Evolutionary conservation across 2,797 vertebrate species (phyloP).

Genomic region (Moxostoma hubbsi): DNA sequence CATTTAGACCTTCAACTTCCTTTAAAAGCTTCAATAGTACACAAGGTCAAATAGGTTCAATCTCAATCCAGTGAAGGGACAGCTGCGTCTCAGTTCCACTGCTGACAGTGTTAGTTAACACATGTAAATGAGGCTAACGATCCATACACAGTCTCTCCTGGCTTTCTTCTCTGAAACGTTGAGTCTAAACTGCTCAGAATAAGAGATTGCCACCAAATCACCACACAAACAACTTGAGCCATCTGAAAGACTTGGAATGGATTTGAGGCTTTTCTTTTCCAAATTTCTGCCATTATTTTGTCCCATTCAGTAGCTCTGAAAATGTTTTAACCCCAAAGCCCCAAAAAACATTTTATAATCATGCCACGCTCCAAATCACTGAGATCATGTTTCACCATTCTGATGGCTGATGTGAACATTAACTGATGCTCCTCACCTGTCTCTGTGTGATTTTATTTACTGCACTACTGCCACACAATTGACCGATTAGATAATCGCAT

Average conservation of each 20-base stretch:
- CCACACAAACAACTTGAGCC: conserved; percentile 66
- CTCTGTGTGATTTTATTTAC: too few relatives aligned
- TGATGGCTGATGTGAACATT: too few relatives aligned
- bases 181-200: conserved; percentile 60
- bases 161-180: conserved; percentile 57
- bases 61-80: conserved; percentile 70
- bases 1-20: conserved; percentile 7
- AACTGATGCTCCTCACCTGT: too few relatives aligned
- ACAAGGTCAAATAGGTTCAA: conserved; percentile 19
- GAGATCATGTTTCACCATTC: too few relatives aligned
- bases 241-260: conserved; percentile 48
- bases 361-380: too few relatives aligned
- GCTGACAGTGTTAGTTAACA: conserved; percentile 73
- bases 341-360: background rate
- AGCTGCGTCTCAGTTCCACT: conserved; percentile 79
- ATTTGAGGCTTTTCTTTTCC: conserved; percentile 50
- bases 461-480: too few relatives aligned
- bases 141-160: conserved; percentile 69
- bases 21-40: conserved; percentile 18
- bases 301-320: conserved; percentile 18
- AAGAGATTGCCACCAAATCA: conserved; percentile 61
- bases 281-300: conserved; percentile 28
- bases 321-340: background rate
- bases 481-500: too few relatives aligned
- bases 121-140: conserved; percentile 79